Conservation (phyloP, 2,797 vertebrate genomes). For the Enteromius trimaculatus region DNA sequence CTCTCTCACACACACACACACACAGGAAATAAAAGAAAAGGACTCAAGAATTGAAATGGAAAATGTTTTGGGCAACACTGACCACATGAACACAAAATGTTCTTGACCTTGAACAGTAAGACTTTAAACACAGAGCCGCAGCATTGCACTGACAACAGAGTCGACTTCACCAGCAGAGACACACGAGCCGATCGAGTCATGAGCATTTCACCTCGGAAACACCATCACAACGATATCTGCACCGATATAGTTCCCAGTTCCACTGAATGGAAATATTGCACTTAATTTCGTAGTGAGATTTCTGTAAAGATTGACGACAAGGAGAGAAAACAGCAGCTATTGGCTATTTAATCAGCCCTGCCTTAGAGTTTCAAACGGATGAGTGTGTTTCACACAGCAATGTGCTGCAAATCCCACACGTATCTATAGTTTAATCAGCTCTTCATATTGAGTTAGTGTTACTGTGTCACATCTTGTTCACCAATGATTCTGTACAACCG, state of each 20-base stretch:
- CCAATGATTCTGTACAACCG: slow-evolving; percentile 1
- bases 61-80: slow-evolving; percentile 65
- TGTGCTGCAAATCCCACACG: slow-evolving; percentile 1
- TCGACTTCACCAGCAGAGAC: slow-evolving; percentile 77
- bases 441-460: slow-evolving; percentile 30
- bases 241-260: slow-evolving; percentile 54
- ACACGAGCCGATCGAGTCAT: not conserved
- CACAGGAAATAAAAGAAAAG: slow-evolving; percentile 41
- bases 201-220: not conserved
- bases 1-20: slow-evolving; percentile 47
- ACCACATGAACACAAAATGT: slow-evolving; percentile 71
- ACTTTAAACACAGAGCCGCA: slow-evolving; percentile 64
- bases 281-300: slow-evolving; percentile 70
- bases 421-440: slow-evolving; percentile 13
- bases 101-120: slow-evolving; percentile 67
- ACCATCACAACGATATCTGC: not conserved
- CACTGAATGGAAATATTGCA: slow-evolving; percentile 73
- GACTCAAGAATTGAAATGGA: slow-evolving; percentile 57
- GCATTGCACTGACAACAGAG: slow-evolving; percentile 74
- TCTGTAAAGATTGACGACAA: slow-evolving; percentile 54
- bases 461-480: not conserved
- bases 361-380: not conserved
- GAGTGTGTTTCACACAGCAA: not conserved
- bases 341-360: not conserved
- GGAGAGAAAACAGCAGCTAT: slow-evolving; percentile 6